These are phyloP conservation scores for Philaethria dido DNA, from an alignment of 2,888 invertebrate species.

Conservation along the genomic window DNA sequence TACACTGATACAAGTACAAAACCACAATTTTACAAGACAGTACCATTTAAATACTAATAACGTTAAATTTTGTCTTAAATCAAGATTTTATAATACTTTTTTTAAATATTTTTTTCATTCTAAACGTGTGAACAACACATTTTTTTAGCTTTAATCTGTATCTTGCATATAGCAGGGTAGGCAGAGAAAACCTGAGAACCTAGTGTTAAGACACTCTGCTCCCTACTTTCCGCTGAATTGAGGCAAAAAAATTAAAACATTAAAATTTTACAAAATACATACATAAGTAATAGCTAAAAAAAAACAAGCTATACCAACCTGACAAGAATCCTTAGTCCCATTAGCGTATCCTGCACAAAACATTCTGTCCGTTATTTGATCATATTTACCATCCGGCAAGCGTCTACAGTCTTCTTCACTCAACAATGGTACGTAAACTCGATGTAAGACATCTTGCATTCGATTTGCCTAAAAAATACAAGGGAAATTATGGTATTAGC, in stretches of 20 bases:
- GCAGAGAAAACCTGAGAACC: too few species aligned
- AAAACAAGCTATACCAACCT: slow-evolving; percentile 53
- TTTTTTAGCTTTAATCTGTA: too few species aligned
- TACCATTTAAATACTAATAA: too few species aligned
- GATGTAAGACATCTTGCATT: slow-evolving; percentile 67
- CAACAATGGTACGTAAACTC: slow-evolving; percentile 65
- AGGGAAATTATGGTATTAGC: neutral
- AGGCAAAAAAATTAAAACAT: neutral
- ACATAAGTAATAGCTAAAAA: neutral
- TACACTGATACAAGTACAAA: too few species aligned
- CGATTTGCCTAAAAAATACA: slow-evolving; percentile 52
- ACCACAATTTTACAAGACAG: too few species aligned
- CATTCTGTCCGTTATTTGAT: slow-evolving; percentile 66
- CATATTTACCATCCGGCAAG: slow-evolving; percentile 57
- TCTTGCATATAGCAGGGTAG: too few species aligned
- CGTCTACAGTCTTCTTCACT: slow-evolving; percentile 49
- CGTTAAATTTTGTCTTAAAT: too few species aligned
- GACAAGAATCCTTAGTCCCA: slow-evolving; percentile 72
- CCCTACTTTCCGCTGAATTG: too few species aligned
- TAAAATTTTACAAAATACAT: neutral
- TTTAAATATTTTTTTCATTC: too few species aligned
- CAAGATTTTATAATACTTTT: too few species aligned
- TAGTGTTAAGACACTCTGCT: too few species aligned
- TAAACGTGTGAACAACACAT: too few species aligned
- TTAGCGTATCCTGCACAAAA: slow-evolving; percentile 68